Evolutionary conservation across 2,797 vertebrate genomes (phyloP).

Genomic region (Paratrypauchen microcephalus): DNA sequence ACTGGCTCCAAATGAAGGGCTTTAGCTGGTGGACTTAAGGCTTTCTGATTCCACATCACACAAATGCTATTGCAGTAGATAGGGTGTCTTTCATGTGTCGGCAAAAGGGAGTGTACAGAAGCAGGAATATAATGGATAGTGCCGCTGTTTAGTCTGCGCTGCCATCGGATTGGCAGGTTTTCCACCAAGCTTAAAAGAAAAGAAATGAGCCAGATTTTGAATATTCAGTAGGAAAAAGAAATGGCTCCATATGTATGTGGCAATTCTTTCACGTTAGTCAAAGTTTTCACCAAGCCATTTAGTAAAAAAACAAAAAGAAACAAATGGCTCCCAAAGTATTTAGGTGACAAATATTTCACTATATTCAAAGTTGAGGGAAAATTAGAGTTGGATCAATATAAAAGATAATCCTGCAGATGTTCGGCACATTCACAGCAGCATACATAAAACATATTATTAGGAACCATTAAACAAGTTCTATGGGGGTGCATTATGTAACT

Average conservation of each 20-base stretch:
- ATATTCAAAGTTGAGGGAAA: background rate
- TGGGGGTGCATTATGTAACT: too few relatives aligned
- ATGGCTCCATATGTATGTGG: too few relatives aligned
- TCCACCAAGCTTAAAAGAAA: background rate
- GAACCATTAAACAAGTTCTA: too few relatives aligned
- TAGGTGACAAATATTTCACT: background rate
- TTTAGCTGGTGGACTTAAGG: background rate
- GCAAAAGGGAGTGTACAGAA: background rate
- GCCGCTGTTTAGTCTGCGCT: background rate
- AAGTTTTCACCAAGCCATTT: background rate
- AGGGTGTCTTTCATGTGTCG: background rate
- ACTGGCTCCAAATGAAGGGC: background rate
- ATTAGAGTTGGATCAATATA: background rate
- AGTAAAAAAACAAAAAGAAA: too few relatives aligned
- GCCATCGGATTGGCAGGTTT: background rate
- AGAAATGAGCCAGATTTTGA: background rate
- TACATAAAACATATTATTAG: too few relatives aligned
- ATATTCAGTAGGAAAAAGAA: too few relatives aligned
- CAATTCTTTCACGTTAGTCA: background rate
- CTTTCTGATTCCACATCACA: conserved; percentile 23
- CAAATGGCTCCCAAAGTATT: too few relatives aligned
- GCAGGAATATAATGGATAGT: background rate
- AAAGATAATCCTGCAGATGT: background rate
- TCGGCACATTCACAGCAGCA: background rate
- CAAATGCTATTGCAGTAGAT: conserved; percentile 6